Conservation (phyloP, 2,888 invertebrate species). For the Diplolepis rosae region DNA sequence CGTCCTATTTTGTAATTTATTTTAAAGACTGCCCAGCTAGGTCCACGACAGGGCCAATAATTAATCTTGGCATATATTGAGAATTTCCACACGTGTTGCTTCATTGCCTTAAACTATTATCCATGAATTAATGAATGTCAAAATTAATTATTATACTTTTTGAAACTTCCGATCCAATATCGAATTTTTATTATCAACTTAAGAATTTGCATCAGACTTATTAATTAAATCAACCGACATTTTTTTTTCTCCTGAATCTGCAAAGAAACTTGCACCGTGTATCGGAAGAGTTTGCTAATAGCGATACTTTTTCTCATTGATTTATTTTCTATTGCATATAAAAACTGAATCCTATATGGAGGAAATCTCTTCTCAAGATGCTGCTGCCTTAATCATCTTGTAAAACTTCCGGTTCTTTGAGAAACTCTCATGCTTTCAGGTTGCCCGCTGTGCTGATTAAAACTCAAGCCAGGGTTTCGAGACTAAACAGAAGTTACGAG, state of each 20-base stretch:
- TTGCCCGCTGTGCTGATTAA: slow-evolving; percentile 24
- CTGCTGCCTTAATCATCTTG: slow-evolving; percentile 39
- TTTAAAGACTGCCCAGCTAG: too few relatives aligned
- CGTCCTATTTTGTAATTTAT: too few relatives aligned
- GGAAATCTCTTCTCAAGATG: slow-evolving; percentile 24
- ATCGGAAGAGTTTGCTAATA: background rate
- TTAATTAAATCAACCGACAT: background rate
- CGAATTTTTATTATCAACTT: background rate
- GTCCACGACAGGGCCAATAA: too few relatives aligned
- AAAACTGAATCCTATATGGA: slow-evolving; percentile 20
- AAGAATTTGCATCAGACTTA: background rate
- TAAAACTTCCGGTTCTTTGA: slow-evolving; percentile 29
- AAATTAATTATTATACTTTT: background rate
- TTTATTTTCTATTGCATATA: background rate
- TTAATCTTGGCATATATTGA: too few relatives aligned
- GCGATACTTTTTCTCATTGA: background rate
- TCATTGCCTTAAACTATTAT: background rate
- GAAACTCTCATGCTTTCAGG: slow-evolving; percentile 19
- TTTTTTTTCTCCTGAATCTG: background rate
- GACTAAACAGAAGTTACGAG: slow-evolving; percentile 12
- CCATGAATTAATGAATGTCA: background rate
- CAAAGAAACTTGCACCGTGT: background rate
- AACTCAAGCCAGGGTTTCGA: background rate
- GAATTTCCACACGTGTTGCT: too few relatives aligned
- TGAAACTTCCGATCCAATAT: background rate